Evolutionary conservation across 2,113 vertebrate species (phyloP).

Genomic region (Bubo scandiacus): DNA sequence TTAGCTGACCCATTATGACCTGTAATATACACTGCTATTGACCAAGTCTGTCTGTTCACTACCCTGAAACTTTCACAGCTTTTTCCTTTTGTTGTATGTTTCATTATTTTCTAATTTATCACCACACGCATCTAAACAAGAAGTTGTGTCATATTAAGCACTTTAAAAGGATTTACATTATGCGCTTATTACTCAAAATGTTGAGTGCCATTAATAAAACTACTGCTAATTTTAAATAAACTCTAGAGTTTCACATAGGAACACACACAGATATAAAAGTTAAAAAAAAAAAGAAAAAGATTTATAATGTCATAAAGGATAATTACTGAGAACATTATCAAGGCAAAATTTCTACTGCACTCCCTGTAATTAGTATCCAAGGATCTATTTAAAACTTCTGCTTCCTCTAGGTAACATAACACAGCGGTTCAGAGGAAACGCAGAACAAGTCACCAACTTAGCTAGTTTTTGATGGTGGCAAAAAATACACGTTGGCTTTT

Average conservation of each 20-base stretch:
- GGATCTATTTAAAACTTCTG: constrained; percentile 27
- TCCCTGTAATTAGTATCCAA: constrained; percentile 14
- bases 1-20: background rate
- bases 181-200: background rate
- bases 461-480: background rate
- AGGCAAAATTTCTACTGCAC: background rate
- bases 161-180: constrained; percentile 7
- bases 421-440: background rate
- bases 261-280: background rate
- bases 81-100: background rate
- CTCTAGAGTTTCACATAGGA: background rate
- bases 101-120: background rate
- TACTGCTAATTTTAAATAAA: constrained; percentile 33
- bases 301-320: constrained; percentile 42
- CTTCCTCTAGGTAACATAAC: background rate
- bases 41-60: background rate
- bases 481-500: background rate
- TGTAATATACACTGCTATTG: background rate
- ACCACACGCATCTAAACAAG: background rate
- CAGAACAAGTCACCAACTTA: background rate
- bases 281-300: background rate
- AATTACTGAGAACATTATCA: constrained; percentile 18
- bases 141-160: background rate
- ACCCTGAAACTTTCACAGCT: background rate
- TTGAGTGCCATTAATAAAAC: constrained; percentile 30